Evolutionary conservation across 37 sponge, comb jelly and placozoan genomes (phyloP).

Genomic region (Corticium candelabrum): DNA sequence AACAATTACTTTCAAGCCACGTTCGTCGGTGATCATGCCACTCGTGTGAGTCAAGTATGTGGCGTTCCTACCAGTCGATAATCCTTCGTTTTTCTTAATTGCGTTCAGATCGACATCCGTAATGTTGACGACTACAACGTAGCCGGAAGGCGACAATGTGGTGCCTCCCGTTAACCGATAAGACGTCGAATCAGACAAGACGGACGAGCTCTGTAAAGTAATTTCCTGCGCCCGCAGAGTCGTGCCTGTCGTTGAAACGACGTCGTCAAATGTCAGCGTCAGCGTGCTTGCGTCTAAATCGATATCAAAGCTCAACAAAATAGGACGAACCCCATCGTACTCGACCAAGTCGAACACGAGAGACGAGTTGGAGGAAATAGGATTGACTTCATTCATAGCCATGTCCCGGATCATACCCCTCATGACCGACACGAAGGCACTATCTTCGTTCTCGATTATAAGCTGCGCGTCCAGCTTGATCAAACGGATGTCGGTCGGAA

Average conservation of each 20-base stretch:
- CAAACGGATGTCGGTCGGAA: neutral
- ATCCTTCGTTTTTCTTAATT: constrained; percentile 43
- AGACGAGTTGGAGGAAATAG: neutral
- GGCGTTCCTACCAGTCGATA: constrained; percentile 27
- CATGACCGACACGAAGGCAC: neutral
- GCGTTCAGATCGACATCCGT: constrained; percentile 57
- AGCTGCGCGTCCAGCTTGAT: neutral
- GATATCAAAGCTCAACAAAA: constrained; percentile 43
- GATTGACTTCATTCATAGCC: neutral
- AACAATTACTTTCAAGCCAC: constrained; percentile 21
- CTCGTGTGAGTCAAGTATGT: constrained; percentile 43
- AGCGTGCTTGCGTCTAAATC: constrained; percentile 68
- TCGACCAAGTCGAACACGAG: neutral
- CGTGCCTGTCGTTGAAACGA: constrained; percentile 12
- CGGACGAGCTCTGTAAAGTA: constrained; percentile 18
- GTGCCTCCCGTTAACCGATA: constrained; percentile 57
- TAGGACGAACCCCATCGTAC: neutral
- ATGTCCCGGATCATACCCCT: neutral
- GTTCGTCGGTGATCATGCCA: constrained; percentile 38
- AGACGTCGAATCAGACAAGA: neutral
- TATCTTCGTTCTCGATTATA: neutral
- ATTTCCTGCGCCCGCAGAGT: constrained; percentile 26
- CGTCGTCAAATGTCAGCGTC: constrained; percentile 73
- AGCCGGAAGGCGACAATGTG: constrained; percentile 29
- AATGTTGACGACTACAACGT: constrained; percentile 23